Evolutionary conservation across 2,888 invertebrate species (phyloP).

Genomic region (Slavum lentiscoides): DNA sequence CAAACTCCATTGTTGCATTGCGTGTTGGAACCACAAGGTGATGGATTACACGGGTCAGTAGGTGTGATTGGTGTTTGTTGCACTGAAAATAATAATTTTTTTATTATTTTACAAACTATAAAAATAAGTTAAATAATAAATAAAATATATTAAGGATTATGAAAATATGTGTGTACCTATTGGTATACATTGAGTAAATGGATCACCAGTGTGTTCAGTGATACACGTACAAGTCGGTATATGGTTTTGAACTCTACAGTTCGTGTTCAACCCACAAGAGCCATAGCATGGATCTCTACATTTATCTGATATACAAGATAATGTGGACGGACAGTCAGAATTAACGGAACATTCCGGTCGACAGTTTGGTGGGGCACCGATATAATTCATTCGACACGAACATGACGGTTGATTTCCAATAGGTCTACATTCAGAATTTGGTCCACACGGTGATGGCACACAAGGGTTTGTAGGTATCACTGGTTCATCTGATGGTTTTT

Average conservation of each 20-base stretch:
- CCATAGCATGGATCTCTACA: constrained; percentile 63
- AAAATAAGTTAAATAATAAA: not conserved
- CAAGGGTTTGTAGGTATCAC: constrained; percentile 64
- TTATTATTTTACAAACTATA: not conserved
- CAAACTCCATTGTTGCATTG: constrained; percentile 68
- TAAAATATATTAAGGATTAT: not conserved
- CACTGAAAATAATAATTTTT: constrained; percentile 15
- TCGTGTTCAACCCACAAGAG: constrained; percentile 63
- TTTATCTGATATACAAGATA: constrained; percentile 62
- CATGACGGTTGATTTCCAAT: constrained; percentile 60
- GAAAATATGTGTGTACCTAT: constrained; percentile 60
- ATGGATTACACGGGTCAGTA: constrained; percentile 64
- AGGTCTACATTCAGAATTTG: constrained; percentile 61
- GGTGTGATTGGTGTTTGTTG: constrained; percentile 26
- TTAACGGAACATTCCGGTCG: constrained; percentile 62
- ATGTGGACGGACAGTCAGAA: constrained; percentile 61
- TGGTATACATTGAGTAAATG: constrained; percentile 70
- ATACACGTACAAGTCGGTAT: constrained; percentile 64
- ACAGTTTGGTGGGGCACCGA: constrained; percentile 62
- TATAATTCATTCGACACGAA: constrained; percentile 60
- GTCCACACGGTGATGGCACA: constrained; percentile 68
- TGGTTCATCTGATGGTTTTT: constrained; percentile 58
- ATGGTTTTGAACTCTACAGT: constrained; percentile 61
- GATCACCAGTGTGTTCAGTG: constrained; percentile 72
- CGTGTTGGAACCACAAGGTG: constrained; percentile 70